These are phyloP conservation scores for Thelohanellus kitauei DNA, from an alignment of 30 jellyfish, hydroid and myxozoan species.

Conservation along the genomic window DNA sequence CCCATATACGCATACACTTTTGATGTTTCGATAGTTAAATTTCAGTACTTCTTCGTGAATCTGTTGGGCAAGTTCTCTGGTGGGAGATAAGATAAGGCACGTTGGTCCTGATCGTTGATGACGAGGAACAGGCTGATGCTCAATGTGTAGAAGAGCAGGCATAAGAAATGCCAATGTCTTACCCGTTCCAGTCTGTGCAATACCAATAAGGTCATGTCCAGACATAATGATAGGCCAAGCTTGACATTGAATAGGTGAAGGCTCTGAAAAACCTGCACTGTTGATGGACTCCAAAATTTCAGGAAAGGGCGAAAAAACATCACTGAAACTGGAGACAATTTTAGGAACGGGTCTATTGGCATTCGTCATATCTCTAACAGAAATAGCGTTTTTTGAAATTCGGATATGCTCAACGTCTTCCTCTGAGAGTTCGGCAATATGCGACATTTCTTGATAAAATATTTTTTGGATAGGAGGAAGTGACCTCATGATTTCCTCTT, in stretches of 20 bases:
- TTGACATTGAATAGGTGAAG: constrained; percentile 80
- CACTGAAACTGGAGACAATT: background rate
- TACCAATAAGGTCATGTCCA: constrained; percentile 58
- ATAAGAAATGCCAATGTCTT: constrained; percentile 68
- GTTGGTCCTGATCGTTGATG: constrained; percentile 49
- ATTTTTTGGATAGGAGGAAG: constrained; percentile 14
- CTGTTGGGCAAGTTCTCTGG: constrained; percentile 91
- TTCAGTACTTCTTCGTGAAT: constrained; percentile 61
- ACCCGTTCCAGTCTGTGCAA: constrained; percentile 99
- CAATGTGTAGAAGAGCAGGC: constrained; percentile 85
- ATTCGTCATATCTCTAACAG: background rate
- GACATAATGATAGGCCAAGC: constrained; percentile 89
- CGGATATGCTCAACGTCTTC: constrained; percentile 12
- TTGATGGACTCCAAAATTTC: constrained; percentile 43
- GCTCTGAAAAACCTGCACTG: constrained; percentile 27
- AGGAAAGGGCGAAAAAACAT: constrained; percentile 1
- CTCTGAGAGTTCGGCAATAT: constrained; percentile 13
- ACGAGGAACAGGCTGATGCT: constrained; percentile 34
- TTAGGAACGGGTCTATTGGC: background rate
- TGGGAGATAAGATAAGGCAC: constrained; percentile 74
- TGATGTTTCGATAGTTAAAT: constrained; percentile 39
- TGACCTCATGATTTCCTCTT: background rate
- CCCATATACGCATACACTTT: constrained; percentile 81
- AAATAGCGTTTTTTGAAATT: too few species aligned
- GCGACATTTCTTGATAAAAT: constrained; percentile 20